phyloP scores from a whole-genome alignment of 2,113 vertebrate species.

The Perccottus glenii region DNA sequence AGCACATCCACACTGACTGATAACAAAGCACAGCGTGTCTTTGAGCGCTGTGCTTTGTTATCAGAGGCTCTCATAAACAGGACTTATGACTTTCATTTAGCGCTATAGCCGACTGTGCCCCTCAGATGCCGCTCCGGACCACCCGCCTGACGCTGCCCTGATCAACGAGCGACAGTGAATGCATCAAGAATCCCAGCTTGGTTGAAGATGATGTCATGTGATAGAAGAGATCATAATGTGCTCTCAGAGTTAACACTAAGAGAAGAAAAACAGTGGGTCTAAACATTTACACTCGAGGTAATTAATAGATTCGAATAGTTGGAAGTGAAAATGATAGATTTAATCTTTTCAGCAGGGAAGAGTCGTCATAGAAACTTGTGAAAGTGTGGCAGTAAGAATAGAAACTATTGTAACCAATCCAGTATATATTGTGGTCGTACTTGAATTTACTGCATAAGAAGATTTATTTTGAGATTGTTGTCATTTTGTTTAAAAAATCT shows the following conservation, averaged over 20 bases:
- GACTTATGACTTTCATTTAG: conserved; percentile 2
- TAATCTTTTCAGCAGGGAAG: not conserved
- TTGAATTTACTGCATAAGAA: too few relatives aligned
- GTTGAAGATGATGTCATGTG: not conserved
- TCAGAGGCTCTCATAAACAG: not conserved
- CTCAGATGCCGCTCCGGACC: too few relatives aligned
- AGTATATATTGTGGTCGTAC: too few relatives aligned
- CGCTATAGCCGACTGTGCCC: not conserved
- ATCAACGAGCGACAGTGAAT: not conserved
- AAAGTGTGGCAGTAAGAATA: not conserved
- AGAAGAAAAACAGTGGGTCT: not conserved
- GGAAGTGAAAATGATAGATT: not conserved
- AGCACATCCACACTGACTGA: conserved; percentile 30
- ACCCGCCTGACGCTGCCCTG: not conserved
- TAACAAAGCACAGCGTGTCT: not conserved
- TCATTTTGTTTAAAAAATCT: too few relatives aligned
- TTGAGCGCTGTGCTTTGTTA: not conserved
- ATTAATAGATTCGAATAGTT: conserved; percentile 1
- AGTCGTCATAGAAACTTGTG: conserved; percentile 1
- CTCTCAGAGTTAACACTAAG: not conserved
- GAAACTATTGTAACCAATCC: too few relatives aligned
- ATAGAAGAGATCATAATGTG: not conserved
- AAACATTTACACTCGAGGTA: not conserved
- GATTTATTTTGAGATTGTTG: too few relatives aligned
- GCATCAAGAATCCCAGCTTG: not conserved